Evolutionary conservation across 2,113 vertebrate species (phyloP).

Genomic region (Crotalus tigris): DNA sequence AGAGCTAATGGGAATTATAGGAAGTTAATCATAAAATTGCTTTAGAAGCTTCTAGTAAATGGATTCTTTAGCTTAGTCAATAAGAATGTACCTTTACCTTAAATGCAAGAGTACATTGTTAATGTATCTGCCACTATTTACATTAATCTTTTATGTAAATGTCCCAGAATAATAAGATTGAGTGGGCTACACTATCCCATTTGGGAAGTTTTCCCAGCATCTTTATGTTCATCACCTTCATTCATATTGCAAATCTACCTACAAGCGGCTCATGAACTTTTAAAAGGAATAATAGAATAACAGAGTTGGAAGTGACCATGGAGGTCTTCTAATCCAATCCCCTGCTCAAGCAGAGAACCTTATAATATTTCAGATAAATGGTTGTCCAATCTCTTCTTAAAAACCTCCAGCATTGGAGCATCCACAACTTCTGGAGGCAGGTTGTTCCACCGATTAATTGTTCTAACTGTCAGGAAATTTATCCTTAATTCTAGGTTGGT

Average conservation of each 20-base stretch:
- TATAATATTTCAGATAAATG: neutral
- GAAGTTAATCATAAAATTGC: slow-evolving; percentile 45
- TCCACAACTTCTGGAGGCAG: neutral
- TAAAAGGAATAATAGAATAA: neutral
- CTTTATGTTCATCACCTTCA: neutral
- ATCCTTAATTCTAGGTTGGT: neutral
- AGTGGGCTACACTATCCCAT: neutral
- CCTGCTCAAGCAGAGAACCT: neutral
- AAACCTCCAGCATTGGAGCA: neutral
- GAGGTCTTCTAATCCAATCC: neutral
- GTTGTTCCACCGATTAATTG: neutral
- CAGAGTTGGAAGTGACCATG: neutral
- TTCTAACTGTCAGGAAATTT: neutral
- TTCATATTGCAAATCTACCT: neutral
- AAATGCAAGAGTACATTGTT: slow-evolving; percentile 50
- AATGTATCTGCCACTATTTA: slow-evolving; percentile 23
- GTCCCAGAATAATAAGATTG: neutral
- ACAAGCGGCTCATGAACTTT: neutral
- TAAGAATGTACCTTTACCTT: slow-evolving; percentile 40
- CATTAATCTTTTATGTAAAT: neutral
- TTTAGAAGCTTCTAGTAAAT: slow-evolving; percentile 26
- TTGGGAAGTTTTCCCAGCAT: neutral
- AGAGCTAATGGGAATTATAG: slow-evolving; percentile 55
- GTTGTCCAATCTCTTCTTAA: neutral
- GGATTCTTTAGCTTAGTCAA: slow-evolving; percentile 39